Evolutionary conservation across 1,140 invertebrate genomes (phyloP).

Genomic region (Drosophila malerkotliana): DNA sequence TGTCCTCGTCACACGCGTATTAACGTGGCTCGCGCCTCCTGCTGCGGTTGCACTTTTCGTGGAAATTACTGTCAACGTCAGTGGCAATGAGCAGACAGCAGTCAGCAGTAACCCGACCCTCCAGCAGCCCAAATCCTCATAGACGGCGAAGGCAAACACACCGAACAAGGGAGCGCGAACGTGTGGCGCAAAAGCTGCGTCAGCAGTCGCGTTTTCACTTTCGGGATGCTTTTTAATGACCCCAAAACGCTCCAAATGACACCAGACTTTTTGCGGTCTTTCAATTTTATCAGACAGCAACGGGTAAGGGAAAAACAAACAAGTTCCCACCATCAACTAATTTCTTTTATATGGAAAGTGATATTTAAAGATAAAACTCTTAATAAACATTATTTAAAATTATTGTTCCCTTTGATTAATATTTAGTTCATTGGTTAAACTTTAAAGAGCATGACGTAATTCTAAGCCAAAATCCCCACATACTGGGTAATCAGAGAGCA

Average conservation of each 20-base stretch:
- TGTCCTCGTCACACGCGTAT: constrained; percentile 44
- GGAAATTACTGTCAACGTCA: constrained; percentile 78
- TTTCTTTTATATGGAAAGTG: too few relatives aligned
- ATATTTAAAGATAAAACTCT: too few relatives aligned
- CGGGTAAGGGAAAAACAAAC: background rate
- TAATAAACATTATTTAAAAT: too few relatives aligned
- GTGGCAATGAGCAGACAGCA: constrained; percentile 48
- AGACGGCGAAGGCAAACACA: background rate
- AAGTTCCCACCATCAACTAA: too few relatives aligned
- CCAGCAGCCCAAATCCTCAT: constrained; percentile 10
- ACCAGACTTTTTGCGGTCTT: constrained; percentile 54
- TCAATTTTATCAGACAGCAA: constrained; percentile 36
- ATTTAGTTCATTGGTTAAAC: too few relatives aligned
- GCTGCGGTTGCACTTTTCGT: constrained; percentile 77
- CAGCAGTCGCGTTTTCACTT: constrained; percentile 71
- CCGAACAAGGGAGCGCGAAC: background rate
- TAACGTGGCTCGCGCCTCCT: constrained; percentile 63
- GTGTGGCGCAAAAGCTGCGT: constrained; percentile 12
- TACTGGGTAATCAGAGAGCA: constrained; percentile 24
- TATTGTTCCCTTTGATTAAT: too few relatives aligned
- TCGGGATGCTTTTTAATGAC: constrained; percentile 69
- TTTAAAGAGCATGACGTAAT: too few relatives aligned
- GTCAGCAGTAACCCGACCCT: constrained; percentile 19
- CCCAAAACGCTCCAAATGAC: constrained; percentile 46
- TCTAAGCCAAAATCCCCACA: background rate